These are phyloP conservation scores for Pristionchus arcanus DNA, from an alignment of 2,888 invertebrate species.

Conservation along the genomic window DNA sequence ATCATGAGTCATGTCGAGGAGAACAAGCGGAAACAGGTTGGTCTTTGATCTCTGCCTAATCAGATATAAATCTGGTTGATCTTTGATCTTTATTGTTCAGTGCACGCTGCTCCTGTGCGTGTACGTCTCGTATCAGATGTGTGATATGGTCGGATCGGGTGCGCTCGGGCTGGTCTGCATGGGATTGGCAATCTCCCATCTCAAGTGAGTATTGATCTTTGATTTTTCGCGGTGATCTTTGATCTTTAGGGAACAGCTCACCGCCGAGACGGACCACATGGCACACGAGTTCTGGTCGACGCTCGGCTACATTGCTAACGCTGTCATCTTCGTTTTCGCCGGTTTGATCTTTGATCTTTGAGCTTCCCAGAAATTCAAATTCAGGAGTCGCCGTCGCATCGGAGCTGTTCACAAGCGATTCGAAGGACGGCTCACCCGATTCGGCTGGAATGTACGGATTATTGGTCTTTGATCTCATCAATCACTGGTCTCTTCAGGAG, in stretches of 20 bases:
- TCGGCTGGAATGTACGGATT: neutral
- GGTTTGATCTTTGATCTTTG: slow-evolving; percentile 78
- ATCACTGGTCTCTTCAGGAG: slow-evolving; percentile 8
- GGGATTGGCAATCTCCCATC: slow-evolving; percentile 47
- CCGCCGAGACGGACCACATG: slow-evolving; percentile 80
- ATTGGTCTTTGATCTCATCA: neutral
- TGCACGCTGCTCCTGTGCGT: slow-evolving; percentile 21
- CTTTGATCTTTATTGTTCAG: slow-evolving; percentile 30
- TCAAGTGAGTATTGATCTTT: slow-evolving; percentile 27
- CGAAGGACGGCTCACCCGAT: neutral
- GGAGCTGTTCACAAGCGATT: slow-evolving; percentile 15
- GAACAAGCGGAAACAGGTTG: slow-evolving; percentile 56
- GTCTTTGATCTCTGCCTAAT: neutral
- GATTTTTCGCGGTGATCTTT: neutral
- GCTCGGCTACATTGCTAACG: slow-evolving; percentile 82
- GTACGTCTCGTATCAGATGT: slow-evolving; percentile 44
- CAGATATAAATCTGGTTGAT: neutral
- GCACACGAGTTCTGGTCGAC: slow-evolving; percentile 81
- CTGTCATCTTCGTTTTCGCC: slow-evolving; percentile 84
- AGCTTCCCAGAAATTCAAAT: neutral
- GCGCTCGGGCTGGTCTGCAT: slow-evolving; percentile 49
- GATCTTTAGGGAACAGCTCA: slow-evolving; percentile 53
- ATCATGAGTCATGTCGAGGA: slow-evolving; percentile 56
- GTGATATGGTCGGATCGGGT: slow-evolving; percentile 41
- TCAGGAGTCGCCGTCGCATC: slow-evolving; percentile 34